Base-by-base conservation (phyloP, 2,113 vertebrate species). In the Oreochromis tanganicae region DNA sequence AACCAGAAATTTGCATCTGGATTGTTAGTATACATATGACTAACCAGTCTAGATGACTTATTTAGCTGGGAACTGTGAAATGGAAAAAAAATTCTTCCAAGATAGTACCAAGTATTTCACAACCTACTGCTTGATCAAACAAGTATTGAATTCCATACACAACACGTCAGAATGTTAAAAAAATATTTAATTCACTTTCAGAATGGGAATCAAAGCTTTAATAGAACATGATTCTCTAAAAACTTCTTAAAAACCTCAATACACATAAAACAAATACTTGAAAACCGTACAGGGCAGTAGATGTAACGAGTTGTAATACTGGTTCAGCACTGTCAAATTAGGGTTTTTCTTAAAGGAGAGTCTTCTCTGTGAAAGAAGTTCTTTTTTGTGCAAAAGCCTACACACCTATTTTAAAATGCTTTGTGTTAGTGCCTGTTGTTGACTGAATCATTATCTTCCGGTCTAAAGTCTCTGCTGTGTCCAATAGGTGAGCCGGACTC, bases 301-400 rank as follows among this genome's bases (percentile, higher is more conserved):
- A 85, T 82, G n/a, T 57, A 85, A 55, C 63, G n/a, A 55, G 21
- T n/a, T 73, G 17, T 91, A 93, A 95, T 90, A 91, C 92, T 93
- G 87, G 48, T 84, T 91, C 34, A 89, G 52, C 4, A 9, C 80
- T 38, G 32, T 12, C 61, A 83, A 83, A 83, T 24, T 29, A 55
- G 32, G 19, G 27, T 6, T 41, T 61, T 82, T 7, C 6, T 68
- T 19, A 24, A 66, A 50, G 4, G 10, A 41, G 19, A 61, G 21
- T 41, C 32, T 48, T 17, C 52, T 86, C 38, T 43, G 27, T 75
- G 9, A 75, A 75, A 75, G 24, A 61, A 59, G 8, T 36, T 17
- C 12, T 54, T 41, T 55, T 66, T 6, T 66, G 71, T 83, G 48
- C 41, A 48, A 57, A 81, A 54, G 24, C 29, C 59, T 6, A 43